phyloP scores from a whole-genome alignment of 2,888 invertebrate species.

The Mythimna loreyi region DNA sequence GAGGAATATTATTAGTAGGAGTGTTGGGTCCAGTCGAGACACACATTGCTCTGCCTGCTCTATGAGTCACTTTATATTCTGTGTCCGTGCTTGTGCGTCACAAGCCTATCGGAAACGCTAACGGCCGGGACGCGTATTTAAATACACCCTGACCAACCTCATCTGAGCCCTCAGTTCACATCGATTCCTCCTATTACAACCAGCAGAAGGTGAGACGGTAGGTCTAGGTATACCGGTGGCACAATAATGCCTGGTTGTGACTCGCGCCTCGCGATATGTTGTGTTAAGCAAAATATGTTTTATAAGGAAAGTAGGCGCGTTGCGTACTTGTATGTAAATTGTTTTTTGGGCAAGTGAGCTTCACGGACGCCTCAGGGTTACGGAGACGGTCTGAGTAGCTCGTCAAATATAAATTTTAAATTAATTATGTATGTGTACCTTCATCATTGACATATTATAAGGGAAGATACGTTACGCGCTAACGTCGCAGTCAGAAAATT shows the following conservation, averaged over 20 bases:
- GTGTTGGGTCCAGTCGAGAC: slow-evolving; percentile 47
- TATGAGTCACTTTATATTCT: slow-evolving; percentile 83
- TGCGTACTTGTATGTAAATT: slow-evolving; percentile 40
- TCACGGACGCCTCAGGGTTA: slow-evolving; percentile 57
- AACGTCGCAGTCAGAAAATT: too few relatives aligned
- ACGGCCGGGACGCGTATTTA: slow-evolving; percentile 83
- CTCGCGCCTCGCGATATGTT: slow-evolving; percentile 55
- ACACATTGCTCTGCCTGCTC: slow-evolving; percentile 58
- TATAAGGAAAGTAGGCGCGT: slow-evolving; percentile 57
- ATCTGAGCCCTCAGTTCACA: slow-evolving; percentile 54
- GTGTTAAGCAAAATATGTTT: slow-evolving; percentile 62
- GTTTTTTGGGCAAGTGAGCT: slow-evolving; percentile 55
- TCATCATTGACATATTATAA: too few relatives aligned
- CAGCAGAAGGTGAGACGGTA: slow-evolving; percentile 58
- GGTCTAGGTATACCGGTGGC: slow-evolving; percentile 52
- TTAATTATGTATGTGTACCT: neutral
- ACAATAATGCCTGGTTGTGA: slow-evolving; percentile 62
- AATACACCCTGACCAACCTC: slow-evolving; percentile 68
- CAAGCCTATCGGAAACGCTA: slow-evolving; percentile 88
- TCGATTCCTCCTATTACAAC: slow-evolving; percentile 46
- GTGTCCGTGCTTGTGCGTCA: slow-evolving; percentile 81
- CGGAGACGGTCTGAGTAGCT: slow-evolving; percentile 22
- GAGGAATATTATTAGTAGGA: slow-evolving; percentile 49
- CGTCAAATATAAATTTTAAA: slow-evolving; percentile 26
- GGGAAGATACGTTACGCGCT: too few relatives aligned